Base-by-base conservation (phyloP, 2,113 vertebrate species). In the Bucco capensis region DNA sequence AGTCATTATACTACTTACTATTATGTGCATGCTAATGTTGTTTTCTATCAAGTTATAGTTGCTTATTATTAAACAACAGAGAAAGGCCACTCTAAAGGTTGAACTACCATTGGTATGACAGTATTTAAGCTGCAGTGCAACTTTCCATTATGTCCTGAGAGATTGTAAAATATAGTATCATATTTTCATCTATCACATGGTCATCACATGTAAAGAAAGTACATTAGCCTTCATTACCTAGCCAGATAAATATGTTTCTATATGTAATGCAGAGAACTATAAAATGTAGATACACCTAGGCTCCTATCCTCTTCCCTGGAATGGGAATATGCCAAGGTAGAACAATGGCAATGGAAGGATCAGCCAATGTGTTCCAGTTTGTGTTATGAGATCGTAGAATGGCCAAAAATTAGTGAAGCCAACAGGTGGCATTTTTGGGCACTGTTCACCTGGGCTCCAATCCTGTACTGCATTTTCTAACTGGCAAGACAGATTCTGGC, bases 11-110 rank as follows among this genome's bases (percentile, higher is more conserved):
- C 14, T 74, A 30, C 49, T 84, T 82, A 78, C 85, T 91, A 84
- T 78, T 85, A 82, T 90, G 74, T 81, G 57, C 65, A 91, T 92
- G 42, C 12, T 94, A 91, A 96, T 79, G 56, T 71, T 92, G 82
- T 73, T 93, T 90, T 87, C 47, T 54, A 47, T 85, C 66, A 70
- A 82, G 75, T 60, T 76, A 54, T 23, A 85, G 79, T n/a, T 90
- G 42, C 10, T 76, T 92, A 85, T 90, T 80, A 93, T 69, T 75
- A 91, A 85, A 87, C 46, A 79, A 38, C 73, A 75, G 64, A 87
- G 38, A 92, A 86, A 92, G 51, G 83, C 94, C 73, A 83, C 44
- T 90, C 33, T 86, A 86, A 94, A 95, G 53, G 44, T 91, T 90
- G 81, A 58, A 47, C 11, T 11, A 90, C 25, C 71, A 79, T 94